Percentiles rank a stretch among this genome's conserved stretches.
phyloP scores from a whole-genome alignment of 2,888 invertebrate species.

The Nineta flava region DNA sequence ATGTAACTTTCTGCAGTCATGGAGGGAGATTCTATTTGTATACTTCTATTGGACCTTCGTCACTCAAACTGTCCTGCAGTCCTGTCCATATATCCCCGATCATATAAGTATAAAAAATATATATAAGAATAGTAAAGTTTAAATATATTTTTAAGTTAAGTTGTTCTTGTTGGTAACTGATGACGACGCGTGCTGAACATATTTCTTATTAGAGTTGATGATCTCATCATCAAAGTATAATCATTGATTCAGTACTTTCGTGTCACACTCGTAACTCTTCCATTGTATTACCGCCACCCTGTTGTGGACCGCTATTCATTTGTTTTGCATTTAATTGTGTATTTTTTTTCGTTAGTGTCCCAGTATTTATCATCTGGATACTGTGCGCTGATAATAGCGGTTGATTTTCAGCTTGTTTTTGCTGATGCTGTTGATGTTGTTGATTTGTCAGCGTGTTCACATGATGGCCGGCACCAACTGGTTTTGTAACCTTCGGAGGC shows the following conservation, averaged over 20 bases:
- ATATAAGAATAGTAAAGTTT: no score
- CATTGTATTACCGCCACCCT: constrained; percentile 35
- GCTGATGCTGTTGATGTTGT: constrained; percentile 40
- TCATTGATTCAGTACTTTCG: constrained; percentile 8
- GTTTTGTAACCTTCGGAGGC: constrained; percentile 52
- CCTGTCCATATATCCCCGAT: no score
- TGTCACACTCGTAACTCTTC: constrained; percentile 78
- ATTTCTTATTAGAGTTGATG: no score
- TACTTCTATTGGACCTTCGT: no score
- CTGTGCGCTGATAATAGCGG: constrained; percentile 58
- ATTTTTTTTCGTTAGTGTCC: constrained; percentile 61
- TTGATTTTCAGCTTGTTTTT: constrained; percentile 48
- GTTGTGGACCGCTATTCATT: constrained; percentile 13
- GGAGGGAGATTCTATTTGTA: no score
- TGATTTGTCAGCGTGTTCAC: constrained; percentile 40
- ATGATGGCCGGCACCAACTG: constrained; percentile 19
- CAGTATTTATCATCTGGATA: constrained; percentile 62
- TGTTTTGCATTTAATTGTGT: constrained; percentile 44
- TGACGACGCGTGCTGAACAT: no score
- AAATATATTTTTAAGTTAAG: no score
- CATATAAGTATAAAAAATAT: no score
- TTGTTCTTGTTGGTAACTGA: no score
- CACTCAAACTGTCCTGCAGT: no score
- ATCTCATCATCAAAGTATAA: neutral
- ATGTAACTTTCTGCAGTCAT: no score